Base-by-base conservation (phyloP, 1,140 invertebrate genomes). In the Ceratosolen fusciceps region DNA sequence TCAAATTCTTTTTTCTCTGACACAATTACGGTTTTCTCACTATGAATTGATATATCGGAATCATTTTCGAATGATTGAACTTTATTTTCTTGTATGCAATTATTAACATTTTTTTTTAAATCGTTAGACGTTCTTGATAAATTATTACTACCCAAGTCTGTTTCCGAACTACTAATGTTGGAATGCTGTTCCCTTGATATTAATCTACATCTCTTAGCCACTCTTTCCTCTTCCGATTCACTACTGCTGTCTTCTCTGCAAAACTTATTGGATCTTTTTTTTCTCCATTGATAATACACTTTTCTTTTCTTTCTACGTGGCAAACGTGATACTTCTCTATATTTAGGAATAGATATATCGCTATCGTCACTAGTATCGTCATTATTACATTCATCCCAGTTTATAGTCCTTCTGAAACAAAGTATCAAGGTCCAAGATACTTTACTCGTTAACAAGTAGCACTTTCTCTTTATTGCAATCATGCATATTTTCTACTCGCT, bases 381-480 rank as follows among this genome's bases (percentile, higher is more conserved):
- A 52, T 56, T 49, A 79, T 54, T 73, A 74, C 43, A 67, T 65
- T 70, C 56, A 24, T 49, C 60, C 81, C 67, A 71, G 47, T 81
- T 58, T 81, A 79, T 82, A 82, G 39, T 76, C 80, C 74, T 83
- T 85, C 85, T 86, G 84, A 86, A 86, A 86, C 84, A 86, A 83
- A 80, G 82, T 83, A 75, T 82, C 82, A 83, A 82, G 79, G 52
- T 76, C 80, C 77, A 82, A 37, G 77, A 82, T 84, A 82, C 71
- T 80, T 84, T 83, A 79, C 65, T 85, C 60, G 54, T 47, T 68
- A 77, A 60, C 54, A 74, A 72, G 49, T 80, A 82, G 52, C 79
- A 80, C 77, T 81, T 31, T 60, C 19, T 29, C 43, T 83, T 74
- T 80, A 74, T 43, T 77, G 60, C 67, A 79, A 56, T 77, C 79